phyloP scores from a whole-genome alignment of 2,113 vertebrate genomes.

The Lepisosteus oculatus region DNA sequence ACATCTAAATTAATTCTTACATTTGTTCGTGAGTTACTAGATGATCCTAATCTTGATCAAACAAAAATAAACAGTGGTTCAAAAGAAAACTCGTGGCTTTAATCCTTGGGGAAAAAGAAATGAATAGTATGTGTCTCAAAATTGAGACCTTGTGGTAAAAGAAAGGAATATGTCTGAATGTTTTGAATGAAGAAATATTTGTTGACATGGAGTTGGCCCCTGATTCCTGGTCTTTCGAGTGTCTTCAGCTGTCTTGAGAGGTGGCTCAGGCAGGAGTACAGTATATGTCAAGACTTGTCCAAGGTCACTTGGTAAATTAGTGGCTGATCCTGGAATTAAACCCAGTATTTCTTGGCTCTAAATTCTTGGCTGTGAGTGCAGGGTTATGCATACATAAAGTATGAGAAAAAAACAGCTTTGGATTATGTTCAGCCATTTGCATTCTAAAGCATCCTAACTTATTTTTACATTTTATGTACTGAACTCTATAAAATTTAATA shows the following conservation, averaged over 20 bases:
- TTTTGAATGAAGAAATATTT: not conserved
- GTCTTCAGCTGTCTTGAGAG: not conserved
- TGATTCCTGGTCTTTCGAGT: not conserved
- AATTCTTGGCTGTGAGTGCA: slow-evolving; percentile 3
- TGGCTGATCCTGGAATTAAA: slow-evolving; percentile 9
- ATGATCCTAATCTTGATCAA: too few relatives aligned
- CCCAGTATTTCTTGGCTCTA: slow-evolving; percentile 12
- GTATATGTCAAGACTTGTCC: not conserved
- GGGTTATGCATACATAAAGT: not conserved
- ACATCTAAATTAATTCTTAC: too few relatives aligned
- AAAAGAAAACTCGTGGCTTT: not conserved
- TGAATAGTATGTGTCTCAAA: too few relatives aligned
- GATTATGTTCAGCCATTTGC: not conserved
- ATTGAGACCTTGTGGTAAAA: not conserved
- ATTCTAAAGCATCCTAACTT: not conserved
- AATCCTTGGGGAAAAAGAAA: too few relatives aligned
- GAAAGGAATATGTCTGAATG: not conserved
- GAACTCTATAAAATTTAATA: not conserved
- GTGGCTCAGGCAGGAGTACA: not conserved
- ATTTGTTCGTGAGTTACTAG: too few relatives aligned
- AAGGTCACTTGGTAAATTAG: slow-evolving; percentile 24
- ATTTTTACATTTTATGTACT: not conserved
- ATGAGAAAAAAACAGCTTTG: slow-evolving; percentile 6
- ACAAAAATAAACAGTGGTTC: not conserved
- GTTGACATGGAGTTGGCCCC: slow-evolving; percentile 6